Evolutionary conservation across 2,113 vertebrate species (phyloP).

Genomic region (Axis porcinus): DNA sequence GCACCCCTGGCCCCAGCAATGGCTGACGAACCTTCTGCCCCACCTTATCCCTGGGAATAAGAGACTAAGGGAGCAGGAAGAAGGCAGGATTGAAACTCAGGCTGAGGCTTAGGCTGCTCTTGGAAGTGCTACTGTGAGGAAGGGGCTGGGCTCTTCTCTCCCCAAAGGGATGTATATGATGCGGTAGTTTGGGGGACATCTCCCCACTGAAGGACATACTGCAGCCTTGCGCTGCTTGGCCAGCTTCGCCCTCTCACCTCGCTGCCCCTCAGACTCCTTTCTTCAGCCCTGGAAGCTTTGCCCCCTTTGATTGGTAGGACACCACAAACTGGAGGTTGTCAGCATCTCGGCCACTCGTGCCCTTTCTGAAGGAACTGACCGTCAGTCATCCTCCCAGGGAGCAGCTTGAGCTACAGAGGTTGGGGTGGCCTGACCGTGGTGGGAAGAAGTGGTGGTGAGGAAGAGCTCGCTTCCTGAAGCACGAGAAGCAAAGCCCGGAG

Average conservation of each 20-base stretch:
- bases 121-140: background rate
- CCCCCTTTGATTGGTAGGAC: slow-evolving; percentile 83
- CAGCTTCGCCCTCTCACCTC: background rate
- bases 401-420: background rate
- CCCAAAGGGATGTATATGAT: background rate
- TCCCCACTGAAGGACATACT: background rate
- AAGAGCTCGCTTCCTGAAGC: background rate
- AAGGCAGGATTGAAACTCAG: background rate
- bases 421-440: background rate
- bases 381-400: fast-evolving
- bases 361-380: slow-evolving; percentile 66
- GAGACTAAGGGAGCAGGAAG: background rate
- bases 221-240: background rate
- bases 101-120: background rate
- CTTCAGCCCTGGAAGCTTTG: slow-evolving; percentile 65
- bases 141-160: background rate
- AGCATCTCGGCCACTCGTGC: slow-evolving; percentile 88
- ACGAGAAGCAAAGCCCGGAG: background rate
- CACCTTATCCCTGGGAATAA: background rate
- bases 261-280: background rate
- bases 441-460: background rate
- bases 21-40: background rate
- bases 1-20: background rate
- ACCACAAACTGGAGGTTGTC: slow-evolving; percentile 88
- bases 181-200: background rate